Base-by-base conservation (phyloP, 2,888 invertebrate genomes). In the Conistra vaccinii region DNA sequence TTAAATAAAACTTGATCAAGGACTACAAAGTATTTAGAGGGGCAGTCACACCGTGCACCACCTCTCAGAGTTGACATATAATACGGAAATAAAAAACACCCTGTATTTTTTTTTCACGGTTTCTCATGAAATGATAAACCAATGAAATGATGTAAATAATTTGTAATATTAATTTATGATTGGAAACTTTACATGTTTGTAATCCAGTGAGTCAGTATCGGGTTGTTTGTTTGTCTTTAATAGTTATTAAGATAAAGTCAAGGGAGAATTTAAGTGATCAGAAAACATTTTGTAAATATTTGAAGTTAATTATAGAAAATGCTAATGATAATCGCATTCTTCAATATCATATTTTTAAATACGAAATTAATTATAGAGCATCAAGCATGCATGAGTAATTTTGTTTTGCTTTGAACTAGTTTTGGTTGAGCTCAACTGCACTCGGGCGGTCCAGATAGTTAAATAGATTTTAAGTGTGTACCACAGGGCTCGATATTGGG, bases 271-370 rank as follows among this genome's bases (percentile, higher is more conserved):
- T 67, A 20, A 66, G 62, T 65, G 20, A n/a, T n/a, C 73, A 76
- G 76, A 84, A 84, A 83, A 84, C 73, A 69, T 78, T 62, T 53
- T 68, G 78, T 70, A 74, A 77, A 73, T 85, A 82, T 87, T 85
- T 76, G 63, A 29, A 73, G 35, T 65, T 73, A 70, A 88, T 84
- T 88, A 88, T 35, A 63, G 73, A 66, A 73, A 76, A 81, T 79
- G 53, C 29, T 70, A 65, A 62, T 60, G 57, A 73, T 67, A 63
- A 48, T 35, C 26, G 58, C 53, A 61, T 69, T 78, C 69, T 12
- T 60, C 32, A 32, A 58, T n/a, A 51, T 23, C 35, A 60, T 80
- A 39, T 29, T 55, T 45, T 48, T 48, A 45, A 12, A 66, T 63
- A 53, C 6, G 12, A 45, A 75, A 57, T 39, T 57, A 20, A 74